These are phyloP conservation scores for Psittacula echo DNA, from an alignment of 2,797 vertebrate species.

Conservation along the genomic window DNA sequence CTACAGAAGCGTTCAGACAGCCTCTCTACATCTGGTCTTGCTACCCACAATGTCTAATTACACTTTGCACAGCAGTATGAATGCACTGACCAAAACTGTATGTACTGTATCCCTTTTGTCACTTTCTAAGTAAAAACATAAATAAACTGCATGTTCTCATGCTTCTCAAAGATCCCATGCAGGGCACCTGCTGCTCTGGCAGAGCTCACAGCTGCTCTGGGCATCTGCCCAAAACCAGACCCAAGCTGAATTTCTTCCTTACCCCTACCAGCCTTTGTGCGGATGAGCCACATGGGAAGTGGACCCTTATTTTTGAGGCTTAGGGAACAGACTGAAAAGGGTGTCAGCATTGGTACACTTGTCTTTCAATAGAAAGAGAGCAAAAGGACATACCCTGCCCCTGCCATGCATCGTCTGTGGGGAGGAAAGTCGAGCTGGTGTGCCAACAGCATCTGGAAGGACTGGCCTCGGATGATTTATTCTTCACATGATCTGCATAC, in stretches of 20 bases:
- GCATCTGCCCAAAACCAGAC: neutral
- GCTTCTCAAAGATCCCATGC: neutral
- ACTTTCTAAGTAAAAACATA: neutral
- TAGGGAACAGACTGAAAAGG: neutral
- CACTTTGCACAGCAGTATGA: neutral
- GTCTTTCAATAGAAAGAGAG: neutral
- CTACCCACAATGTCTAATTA: neutral
- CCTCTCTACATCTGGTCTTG: neutral
- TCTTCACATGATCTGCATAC: slow-evolving; percentile 18
- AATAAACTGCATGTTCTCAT: neutral
- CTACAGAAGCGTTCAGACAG: neutral
- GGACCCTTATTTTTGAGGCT: neutral
- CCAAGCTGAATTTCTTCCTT: neutral
- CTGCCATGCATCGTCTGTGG: neutral
- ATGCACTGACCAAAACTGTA: neutral
- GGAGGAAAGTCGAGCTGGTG: neutral
- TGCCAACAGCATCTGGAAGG: slow-evolving; percentile 46
- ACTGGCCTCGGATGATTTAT: slow-evolving; percentile 51
- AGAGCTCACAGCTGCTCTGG: neutral
- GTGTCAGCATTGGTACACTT: neutral
- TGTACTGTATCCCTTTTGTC: neutral
- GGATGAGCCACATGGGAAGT: neutral
- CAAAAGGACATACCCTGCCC: slow-evolving; percentile 24
- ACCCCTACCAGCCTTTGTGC: neutral
- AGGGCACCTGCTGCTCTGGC: neutral